A percentile compares a stretch with the other conserved stretches of the same genome.
Evolutionary conservation across 1,140 invertebrate genomes (phyloP).

Genomic region (Acromyrmex charruanus): DNA sequence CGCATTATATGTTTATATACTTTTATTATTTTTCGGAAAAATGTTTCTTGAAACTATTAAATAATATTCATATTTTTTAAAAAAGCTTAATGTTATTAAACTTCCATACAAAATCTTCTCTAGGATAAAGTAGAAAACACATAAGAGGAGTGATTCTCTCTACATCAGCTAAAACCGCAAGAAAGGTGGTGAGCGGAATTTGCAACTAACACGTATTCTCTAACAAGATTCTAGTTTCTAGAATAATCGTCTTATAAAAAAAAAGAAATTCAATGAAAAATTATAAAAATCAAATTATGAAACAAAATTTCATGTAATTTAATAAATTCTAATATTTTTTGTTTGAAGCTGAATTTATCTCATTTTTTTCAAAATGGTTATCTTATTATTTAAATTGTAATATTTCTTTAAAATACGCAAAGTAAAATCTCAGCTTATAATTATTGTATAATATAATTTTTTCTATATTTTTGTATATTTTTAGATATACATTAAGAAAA

Average conservation of each 20-base stretch:
- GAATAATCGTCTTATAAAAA: neutral
- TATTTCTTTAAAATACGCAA: neutral
- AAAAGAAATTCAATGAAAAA: neutral
- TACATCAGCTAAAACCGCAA: conserved; percentile 21
- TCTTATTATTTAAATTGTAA: conserved; percentile 3
- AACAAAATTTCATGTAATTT: neutral
- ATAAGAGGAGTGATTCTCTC: neutral
- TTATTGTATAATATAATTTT: neutral
- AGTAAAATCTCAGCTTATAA: neutral
- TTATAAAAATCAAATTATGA: neutral
- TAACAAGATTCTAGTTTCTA: neutral
- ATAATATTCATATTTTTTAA: neutral
- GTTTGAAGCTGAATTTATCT: too few relatives aligned
- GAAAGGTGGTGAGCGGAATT: conserved; percentile 21
- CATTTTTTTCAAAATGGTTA: neutral
- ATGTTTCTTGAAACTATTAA: neutral
- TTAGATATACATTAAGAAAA: neutral
- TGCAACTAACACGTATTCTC: neutral
- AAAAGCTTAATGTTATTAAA: neutral
- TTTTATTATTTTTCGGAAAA: neutral
- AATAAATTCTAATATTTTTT: neutral
- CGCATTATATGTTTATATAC: neutral
- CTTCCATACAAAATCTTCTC: neutral
- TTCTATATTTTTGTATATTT: neutral
- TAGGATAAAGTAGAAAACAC: conserved; percentile 15